Evolutionary conservation across 2,888 invertebrate species (phyloP).

Genomic region (Serrognathus titanus): DNA sequence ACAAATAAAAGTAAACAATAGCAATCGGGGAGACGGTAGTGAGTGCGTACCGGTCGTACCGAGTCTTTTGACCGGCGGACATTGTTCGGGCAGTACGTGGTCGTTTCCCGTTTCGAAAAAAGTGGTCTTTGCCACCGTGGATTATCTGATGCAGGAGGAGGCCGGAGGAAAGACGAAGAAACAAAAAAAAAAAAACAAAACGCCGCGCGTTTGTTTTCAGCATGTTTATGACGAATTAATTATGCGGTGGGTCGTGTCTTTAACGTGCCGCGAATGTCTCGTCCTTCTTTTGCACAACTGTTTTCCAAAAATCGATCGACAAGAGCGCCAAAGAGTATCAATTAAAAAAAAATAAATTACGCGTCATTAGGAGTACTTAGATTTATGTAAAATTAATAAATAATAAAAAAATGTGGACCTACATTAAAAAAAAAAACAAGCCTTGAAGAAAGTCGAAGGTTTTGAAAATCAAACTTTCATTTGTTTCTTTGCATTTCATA

Average conservation of each 20-base stretch:
- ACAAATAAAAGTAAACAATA: constrained; percentile 50
- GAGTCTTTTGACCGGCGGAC: constrained; percentile 45
- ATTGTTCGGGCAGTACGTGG: constrained; percentile 30
- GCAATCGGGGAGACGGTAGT: constrained; percentile 16
- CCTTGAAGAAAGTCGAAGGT: too few relatives aligned
- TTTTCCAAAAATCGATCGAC: neutral
- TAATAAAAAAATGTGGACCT: too few relatives aligned
- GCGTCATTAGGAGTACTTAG: too few relatives aligned
- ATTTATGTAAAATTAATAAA: too few relatives aligned
- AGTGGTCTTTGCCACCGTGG: constrained; percentile 4
- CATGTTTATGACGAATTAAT: constrained; percentile 12
- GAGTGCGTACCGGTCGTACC: constrained; percentile 44
- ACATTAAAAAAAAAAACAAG: too few relatives aligned
- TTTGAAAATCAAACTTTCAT: neutral
- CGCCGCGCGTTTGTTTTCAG: constrained; percentile 5
- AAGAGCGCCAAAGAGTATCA: too few relatives aligned
- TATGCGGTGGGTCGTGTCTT: neutral
- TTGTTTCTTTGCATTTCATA: too few relatives aligned
- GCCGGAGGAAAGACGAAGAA: neutral
- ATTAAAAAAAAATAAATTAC: too few relatives aligned
- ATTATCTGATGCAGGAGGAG: constrained; percentile 3
- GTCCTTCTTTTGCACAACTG: neutral
- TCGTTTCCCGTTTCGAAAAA: constrained; percentile 5
- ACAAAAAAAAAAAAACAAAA: neutral
- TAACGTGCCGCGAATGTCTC: neutral